phyloP scores from a whole-genome alignment of 35 echinoderm and acorn worm species.

The Ophiothrix spiculata region DNA sequence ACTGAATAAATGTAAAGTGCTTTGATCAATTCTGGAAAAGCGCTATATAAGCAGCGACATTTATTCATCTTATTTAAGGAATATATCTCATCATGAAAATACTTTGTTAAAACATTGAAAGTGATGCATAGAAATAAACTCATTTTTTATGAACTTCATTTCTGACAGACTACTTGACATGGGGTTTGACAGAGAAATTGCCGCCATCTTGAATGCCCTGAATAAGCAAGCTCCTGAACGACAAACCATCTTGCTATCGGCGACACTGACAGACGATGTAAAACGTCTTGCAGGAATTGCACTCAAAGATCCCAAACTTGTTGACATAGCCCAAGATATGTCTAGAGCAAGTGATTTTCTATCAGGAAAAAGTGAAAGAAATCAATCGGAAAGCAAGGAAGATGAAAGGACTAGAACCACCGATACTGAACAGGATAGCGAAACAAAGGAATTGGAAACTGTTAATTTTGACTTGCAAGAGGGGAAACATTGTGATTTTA shows the following conservation, averaged over 20 bases:
- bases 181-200: conserved; percentile 87
- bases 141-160: no score
- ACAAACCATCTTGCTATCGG: conserved; percentile 80
- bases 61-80: no score
- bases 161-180: conserved; percentile 81
- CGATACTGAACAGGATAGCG: neutral
- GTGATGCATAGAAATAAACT: no score
- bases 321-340: conserved; percentile 54
- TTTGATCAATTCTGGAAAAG: no score
- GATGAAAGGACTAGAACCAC: neutral
- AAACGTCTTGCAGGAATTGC: conserved; percentile 78
- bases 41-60: no score
- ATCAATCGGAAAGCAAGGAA: neutral
- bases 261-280: conserved; percentile 89
- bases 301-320: conserved; percentile 65
- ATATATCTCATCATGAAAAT: no score
- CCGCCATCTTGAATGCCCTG: conserved; percentile 79
- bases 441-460: neutral
- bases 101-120: no score
- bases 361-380: neutral
- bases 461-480: neutral
- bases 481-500: conserved; percentile 23
- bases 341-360: neutral
- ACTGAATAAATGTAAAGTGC: no score
- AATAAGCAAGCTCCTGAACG: conserved; percentile 66